phyloP scores from a whole-genome alignment of 2,797 vertebrate species.

The Phoxinus dragarum region DNA sequence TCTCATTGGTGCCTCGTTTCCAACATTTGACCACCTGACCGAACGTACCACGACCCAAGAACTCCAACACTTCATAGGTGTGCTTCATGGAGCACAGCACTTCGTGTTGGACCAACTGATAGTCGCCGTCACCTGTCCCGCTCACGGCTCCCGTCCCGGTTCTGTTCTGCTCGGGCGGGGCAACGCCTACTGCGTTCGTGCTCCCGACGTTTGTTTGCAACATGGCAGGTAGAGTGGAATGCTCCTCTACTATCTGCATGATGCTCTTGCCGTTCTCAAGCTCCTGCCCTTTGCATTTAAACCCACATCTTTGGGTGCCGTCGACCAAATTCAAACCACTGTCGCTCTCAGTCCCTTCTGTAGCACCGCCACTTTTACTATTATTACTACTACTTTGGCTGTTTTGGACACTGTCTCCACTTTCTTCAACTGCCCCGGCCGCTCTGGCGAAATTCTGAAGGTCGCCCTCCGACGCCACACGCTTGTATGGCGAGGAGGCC shows the following conservation, averaged over 20 bases:
- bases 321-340: slow-evolving; percentile 75
- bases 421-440: slow-evolving; percentile 36
- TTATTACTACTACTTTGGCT: slow-evolving; percentile 29
- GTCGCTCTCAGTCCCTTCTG: slow-evolving; percentile 53
- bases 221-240: slow-evolving; percentile 89
- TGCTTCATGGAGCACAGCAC: slow-evolving; percentile 93
- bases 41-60: slow-evolving; percentile 94
- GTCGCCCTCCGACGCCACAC: slow-evolving; percentile 55
- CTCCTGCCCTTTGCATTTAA: slow-evolving; percentile 87
- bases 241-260: slow-evolving; percentile 97
- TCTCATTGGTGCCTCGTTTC: slow-evolving; percentile 94
- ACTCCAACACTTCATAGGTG: slow-evolving; percentile 95
- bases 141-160: slow-evolving; percentile 64
- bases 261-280: slow-evolving; percentile 79
- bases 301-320: slow-evolving; percentile 85
- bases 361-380: slow-evolving; percentile 16
- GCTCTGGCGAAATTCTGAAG: slow-evolving; percentile 17
- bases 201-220: slow-evolving; percentile 88
- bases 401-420: slow-evolving; percentile 62
- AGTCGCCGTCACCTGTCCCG: slow-evolving; percentile 88
- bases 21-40: slow-evolving; percentile 98
- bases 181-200: slow-evolving; percentile 73
- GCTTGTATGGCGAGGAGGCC: slow-evolving; percentile 55
- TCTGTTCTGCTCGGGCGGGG: slow-evolving; percentile 79
- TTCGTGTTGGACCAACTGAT: slow-evolving; percentile 95